Percentiles rank a stretch among this genome's conserved stretches.
These are phyloP conservation scores for Acromyrmex heyeri DNA, from an alignment of 1,140 invertebrate species.

Conservation along the genomic window DNA sequence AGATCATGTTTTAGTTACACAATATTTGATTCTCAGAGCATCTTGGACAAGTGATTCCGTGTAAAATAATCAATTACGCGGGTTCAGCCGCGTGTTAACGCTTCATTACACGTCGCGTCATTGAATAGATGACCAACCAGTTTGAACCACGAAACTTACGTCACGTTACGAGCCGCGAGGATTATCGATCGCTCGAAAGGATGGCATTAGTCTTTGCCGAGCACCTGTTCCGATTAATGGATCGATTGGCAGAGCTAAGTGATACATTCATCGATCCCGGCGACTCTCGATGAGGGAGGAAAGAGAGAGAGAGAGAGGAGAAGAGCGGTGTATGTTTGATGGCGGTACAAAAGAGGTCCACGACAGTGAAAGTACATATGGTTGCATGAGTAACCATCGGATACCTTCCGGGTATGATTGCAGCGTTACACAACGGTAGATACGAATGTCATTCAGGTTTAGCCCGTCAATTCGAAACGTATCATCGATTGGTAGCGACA, in stretches of 20 bases:
- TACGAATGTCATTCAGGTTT: conserved; percentile 65
- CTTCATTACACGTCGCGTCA: conserved; percentile 1
- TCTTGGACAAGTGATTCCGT: neutral
- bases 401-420: conserved; percentile 79
- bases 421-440: conserved; percentile 76
- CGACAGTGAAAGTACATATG: conserved; percentile 78
- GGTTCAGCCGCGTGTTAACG: neutral
- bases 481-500: conserved; percentile 52
- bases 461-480: conserved; percentile 44
- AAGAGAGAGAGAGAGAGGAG: neutral
- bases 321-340: neutral
- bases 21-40: neutral
- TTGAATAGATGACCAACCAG: neutral
- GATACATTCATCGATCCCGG: conserved; percentile 19
- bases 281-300: neutral
- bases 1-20: conserved; percentile 1
- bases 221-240: conserved; percentile 45
- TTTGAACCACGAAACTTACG: neutral
- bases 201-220: conserved; percentile 10
- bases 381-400: conserved; percentile 54
- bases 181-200: conserved; percentile 11
- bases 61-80: conserved; percentile 17
- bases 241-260: conserved; percentile 15
- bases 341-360: conserved; percentile 57
- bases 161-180: neutral